phyloP scores from a whole-genome alignment of 2,888 invertebrate species.

The Meganola albula region DNA sequence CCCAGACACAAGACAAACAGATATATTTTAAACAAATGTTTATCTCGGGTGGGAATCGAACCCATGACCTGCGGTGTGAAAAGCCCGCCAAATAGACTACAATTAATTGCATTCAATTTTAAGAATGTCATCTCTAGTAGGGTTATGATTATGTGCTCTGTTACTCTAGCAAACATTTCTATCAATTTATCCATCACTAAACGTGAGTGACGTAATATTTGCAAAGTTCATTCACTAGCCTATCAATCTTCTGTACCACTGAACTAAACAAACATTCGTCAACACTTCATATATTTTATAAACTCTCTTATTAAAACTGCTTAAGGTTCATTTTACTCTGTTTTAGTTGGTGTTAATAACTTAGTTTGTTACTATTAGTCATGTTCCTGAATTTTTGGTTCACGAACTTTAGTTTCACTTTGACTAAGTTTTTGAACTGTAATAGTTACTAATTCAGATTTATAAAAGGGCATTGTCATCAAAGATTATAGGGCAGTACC shows the following conservation, averaged over 20 bases:
- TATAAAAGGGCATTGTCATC: too few species aligned
- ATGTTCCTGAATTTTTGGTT: conserved; percentile 25
- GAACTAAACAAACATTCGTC: conserved; percentile 33
- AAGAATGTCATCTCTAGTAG: too few species aligned
- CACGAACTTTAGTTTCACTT: conserved; percentile 29
- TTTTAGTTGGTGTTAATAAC: conserved; percentile 6
- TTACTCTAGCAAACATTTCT: conserved; percentile 10
- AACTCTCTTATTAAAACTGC: conserved; percentile 11
- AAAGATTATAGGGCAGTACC: too few species aligned
- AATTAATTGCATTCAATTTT: too few species aligned
- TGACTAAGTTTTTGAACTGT: conserved; percentile 27
- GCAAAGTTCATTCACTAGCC: conserved; percentile 43
- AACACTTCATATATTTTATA: conserved; percentile 6
- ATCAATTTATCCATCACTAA: conserved; percentile 18
- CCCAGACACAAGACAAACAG: too few species aligned
- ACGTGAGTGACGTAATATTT: conserved; percentile 36
- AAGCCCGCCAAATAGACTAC: too few species aligned
- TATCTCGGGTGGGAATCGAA: too few species aligned
- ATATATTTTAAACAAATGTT: too few species aligned
- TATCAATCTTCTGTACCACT: conserved; percentile 44
- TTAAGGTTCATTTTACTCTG: conserved; percentile 23
- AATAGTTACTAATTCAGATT: too few species aligned
- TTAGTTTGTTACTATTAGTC: conserved; percentile 25
- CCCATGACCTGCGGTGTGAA: too few species aligned
- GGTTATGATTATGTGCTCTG: not conserved